Conservation (phyloP, 2,113 vertebrate species). For the Oxygymnocypris stewartii region DNA sequence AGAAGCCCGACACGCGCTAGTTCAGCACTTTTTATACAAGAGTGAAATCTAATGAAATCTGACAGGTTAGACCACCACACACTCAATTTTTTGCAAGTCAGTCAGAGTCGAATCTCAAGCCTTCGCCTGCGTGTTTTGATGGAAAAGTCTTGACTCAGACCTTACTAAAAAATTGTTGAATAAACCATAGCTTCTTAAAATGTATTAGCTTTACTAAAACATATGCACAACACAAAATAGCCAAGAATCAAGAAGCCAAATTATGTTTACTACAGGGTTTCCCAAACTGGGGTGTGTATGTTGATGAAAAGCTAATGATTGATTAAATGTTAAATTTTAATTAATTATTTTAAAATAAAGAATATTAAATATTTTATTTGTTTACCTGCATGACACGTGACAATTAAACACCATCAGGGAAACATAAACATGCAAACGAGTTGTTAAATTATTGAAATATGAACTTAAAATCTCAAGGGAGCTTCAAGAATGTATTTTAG, state of each 20-base stretch:
- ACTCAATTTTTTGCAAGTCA: constrained; percentile 8
- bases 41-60: constrained; percentile 28
- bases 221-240: neutral
- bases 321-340: neutral
- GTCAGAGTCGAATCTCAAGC: constrained; percentile 17
- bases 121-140: constrained; percentile 6
- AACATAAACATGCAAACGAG: neutral
- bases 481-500: neutral
- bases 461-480: neutral
- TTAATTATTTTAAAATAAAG: too few relatives aligned
- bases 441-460: neutral
- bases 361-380: too few relatives aligned
- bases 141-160: constrained; percentile 31
- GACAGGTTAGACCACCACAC: constrained; percentile 16
- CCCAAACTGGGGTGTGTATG: neutral
- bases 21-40: constrained; percentile 26
- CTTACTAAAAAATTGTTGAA: constrained; percentile 15
- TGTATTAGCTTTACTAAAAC: neutral
- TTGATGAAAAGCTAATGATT: neutral
- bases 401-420: neutral
- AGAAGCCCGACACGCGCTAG: neutral
- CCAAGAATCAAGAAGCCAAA: neutral
- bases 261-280: neutral
- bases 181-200: constrained; percentile 15
- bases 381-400: too few relatives aligned